A percentile compares a stretch with the other conserved stretches of the same genome.
Evolutionary conservation across 2,888 invertebrate genomes (phyloP).

Genomic region (Stomorhina lunata): DNA sequence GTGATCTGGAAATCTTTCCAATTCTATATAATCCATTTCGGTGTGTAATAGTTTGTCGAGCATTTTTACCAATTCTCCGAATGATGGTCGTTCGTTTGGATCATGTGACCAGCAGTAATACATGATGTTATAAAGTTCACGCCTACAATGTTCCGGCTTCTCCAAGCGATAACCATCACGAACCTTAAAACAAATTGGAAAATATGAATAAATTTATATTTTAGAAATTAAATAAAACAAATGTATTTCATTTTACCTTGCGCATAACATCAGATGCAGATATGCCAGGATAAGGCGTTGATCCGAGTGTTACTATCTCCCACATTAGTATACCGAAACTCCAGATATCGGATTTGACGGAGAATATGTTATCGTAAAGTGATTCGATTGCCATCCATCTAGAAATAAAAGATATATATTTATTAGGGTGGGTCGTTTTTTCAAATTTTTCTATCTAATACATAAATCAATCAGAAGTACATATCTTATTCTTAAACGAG

Average conservation of each 20-base stretch:
- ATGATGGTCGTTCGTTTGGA: conserved; percentile 90
- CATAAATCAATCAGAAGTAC: too few relatives aligned
- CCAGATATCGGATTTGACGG: conserved; percentile 97
- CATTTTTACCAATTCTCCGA: conserved; percentile 89
- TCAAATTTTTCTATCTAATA: too few relatives aligned
- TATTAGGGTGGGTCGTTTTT: too few relatives aligned
- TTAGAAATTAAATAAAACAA: neutral
- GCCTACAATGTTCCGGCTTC: conserved; percentile 95
- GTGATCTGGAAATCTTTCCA: conserved; percentile 95
- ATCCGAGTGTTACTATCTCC: conserved; percentile 97
- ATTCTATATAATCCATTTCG: conserved; percentile 95
- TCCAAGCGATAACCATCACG: conserved; percentile 94
- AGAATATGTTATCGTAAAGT: conserved; percentile 95
- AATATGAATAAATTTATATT: neutral
- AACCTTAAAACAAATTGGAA: conserved; percentile 81
- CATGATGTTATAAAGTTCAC: conserved; percentile 96
- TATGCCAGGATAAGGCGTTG: conserved; percentile 96
- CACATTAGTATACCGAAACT: conserved; percentile 96
- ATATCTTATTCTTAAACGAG: too few relatives aligned
- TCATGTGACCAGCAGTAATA: conserved; percentile 97
- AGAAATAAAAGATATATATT: too few relatives aligned
- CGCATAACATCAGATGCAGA: conserved; percentile 95
- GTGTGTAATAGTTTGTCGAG: conserved; percentile 91
- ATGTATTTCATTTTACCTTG: conserved; percentile 82
- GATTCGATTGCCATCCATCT: conserved; percentile 99